phyloP scores from a whole-genome alignment of 2,888 invertebrate genomes.

The Drosophila fungiperda region DNA sequence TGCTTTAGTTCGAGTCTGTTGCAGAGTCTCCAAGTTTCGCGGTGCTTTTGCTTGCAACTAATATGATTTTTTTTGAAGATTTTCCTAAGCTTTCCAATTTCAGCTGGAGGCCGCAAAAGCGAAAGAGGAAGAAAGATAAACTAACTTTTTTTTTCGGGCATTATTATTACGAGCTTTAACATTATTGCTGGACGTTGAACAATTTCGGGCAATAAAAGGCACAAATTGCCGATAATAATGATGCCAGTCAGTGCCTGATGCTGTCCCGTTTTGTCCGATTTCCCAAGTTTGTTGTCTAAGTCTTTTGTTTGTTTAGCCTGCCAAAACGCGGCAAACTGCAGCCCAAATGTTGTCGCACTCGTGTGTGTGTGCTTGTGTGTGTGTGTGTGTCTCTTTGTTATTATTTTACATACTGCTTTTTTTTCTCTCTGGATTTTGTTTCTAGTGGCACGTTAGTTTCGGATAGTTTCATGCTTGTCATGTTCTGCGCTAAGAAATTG shows the following conservation, averaged over 20 bases:
- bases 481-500: conserved; percentile 74
- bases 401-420: conserved; percentile 71
- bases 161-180: conserved; percentile 71
- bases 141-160: conserved; percentile 53
- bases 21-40: conserved; percentile 11
- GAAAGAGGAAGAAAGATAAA: conserved; percentile 29
- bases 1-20: background rate
- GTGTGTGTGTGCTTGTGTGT: conserved; percentile 12
- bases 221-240: conserved; percentile 74
- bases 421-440: conserved; percentile 20
- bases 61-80: conserved; percentile 44
- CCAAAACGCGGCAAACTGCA: conserved; percentile 12
- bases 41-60: background rate
- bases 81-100: conserved; percentile 71
- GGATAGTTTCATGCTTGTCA: conserved; percentile 76
- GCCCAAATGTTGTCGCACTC: conserved; percentile 20
- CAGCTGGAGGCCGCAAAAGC: conserved; percentile 53
- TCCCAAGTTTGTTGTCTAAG: conserved; percentile 68
- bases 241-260: conserved; percentile 52
- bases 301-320: conserved; percentile 67
- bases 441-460: conserved; percentile 52
- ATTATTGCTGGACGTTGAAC: conserved; percentile 77
- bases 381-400: conserved; percentile 63
- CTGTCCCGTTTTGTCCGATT: conserved; percentile 16
- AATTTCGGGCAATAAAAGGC: conserved; percentile 75